phyloP scores from a whole-genome alignment of 1,140 invertebrate genomes.

The Bicyclus anynana region DNA sequence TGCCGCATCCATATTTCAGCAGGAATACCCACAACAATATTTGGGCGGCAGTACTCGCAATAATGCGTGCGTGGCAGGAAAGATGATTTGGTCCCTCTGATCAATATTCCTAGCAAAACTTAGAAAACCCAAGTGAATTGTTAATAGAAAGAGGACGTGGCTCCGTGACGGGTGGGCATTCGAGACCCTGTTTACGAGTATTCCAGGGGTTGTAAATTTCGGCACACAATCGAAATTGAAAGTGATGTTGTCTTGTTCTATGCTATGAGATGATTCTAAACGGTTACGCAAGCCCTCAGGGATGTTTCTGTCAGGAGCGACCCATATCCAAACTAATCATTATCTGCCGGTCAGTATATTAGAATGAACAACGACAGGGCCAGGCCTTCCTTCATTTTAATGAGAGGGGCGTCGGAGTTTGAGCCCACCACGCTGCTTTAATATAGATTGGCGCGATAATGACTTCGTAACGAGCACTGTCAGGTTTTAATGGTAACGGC shows the following conservation, averaged over 20 bases:
- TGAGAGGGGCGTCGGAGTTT: too few relatives aligned
- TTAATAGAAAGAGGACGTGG: constrained; percentile 32
- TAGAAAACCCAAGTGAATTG: constrained; percentile 51
- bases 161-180: neutral
- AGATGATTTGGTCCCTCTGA: constrained; percentile 46
- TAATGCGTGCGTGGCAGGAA: constrained; percentile 69
- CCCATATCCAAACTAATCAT: too few relatives aligned
- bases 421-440: too few relatives aligned
- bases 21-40: constrained; percentile 65
- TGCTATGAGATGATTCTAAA: too few relatives aligned
- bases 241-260: constrained; percentile 62
- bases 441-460: too few relatives aligned
- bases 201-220: neutral
- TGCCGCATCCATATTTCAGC: constrained; percentile 72
- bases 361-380: too few relatives aligned
- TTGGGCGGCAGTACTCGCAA: constrained; percentile 60
- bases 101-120: constrained; percentile 49
- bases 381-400: too few relatives aligned
- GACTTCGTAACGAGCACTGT: too few relatives aligned
- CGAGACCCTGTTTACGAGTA: neutral
- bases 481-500: too few relatives aligned
- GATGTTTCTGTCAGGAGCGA: too few relatives aligned
- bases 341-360: too few relatives aligned
- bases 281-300: too few relatives aligned
- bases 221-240: constrained; percentile 1